phyloP scores from a whole-genome alignment of 2,888 invertebrate genomes.

The Pristionchus maxplancki region DNA sequence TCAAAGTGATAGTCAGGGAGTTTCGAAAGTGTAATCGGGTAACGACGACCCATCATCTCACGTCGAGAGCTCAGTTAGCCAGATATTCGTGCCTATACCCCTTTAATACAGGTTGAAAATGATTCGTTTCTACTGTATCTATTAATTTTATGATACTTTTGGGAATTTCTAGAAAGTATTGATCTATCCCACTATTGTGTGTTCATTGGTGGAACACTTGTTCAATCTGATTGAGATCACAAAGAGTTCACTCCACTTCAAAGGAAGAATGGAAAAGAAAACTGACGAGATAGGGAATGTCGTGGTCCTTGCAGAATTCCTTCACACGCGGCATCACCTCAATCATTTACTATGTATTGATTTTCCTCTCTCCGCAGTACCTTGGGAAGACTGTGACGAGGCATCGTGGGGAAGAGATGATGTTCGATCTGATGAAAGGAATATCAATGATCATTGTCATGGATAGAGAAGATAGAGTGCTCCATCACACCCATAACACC shows the following conservation, averaged over 20 bases:
- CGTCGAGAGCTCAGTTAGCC: no score
- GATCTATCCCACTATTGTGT: background rate
- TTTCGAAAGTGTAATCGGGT: no score
- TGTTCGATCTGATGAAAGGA: conserved; percentile 69
- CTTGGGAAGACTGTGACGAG: conserved; percentile 72
- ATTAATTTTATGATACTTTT: no score
- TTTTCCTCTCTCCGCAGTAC: conserved; percentile 41
- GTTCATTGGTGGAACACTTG: background rate
- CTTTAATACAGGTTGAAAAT: no score
- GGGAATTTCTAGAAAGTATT: no score
- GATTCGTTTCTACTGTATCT: no score
- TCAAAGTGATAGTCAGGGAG: no score
- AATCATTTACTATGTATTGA: background rate
- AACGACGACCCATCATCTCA: no score
- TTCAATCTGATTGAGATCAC: background rate
- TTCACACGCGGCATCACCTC: conserved; percentile 75
- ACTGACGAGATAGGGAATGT: conserved; percentile 74
- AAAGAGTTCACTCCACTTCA: background rate
- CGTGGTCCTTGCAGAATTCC: conserved; percentile 72
- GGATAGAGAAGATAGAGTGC: background rate
- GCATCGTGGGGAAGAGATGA: conserved; percentile 76
- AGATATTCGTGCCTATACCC: no score
- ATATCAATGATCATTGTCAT: background rate
- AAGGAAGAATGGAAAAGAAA: background rate
- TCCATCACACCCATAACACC: background rate